Base-by-base conservation (phyloP, 2,797 vertebrate species). In the Enteromius treurensis region DNA sequence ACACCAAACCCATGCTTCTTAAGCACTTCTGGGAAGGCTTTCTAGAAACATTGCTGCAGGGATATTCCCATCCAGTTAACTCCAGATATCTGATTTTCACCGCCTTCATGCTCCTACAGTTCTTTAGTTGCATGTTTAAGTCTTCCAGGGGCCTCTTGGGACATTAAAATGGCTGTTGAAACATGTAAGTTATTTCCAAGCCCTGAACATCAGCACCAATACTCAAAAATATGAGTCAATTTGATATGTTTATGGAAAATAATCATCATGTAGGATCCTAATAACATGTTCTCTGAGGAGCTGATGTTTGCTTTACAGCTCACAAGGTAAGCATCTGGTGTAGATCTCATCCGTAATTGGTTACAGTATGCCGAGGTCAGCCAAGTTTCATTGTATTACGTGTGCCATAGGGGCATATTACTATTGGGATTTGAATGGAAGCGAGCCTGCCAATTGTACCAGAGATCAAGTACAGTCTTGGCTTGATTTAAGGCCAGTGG, bases 261-360 rank as follows among this genome's bases (percentile, higher is more conserved):
- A 79, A 51, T 67, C 77, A 67, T 79, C 45, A 51, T 79, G 45
- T 32, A 67, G 62, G 77, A 79, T 47, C 47, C 77, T 67, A 65
- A 79, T 79, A 79, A 67, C 77, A 67, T 67, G 55, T 37, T 37
- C 62, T 49, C 45, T 3, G n/a, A 80, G 29, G 10, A 83, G 69
- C 84, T 76, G 29, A 64, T 85, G 76, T 23, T 10, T 87, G 37
- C 53, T 64, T 47, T 76, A 77, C 64, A 64, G 2, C 67, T 73
- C 73, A 83, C 32, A 8, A 37, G 81, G 69, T 67, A 53, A 89
- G 91, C 91, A 92, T 91, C 91, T 93, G 90, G 87, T 85, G 85
- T 84, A 77, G 74, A 90, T 91, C 58, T 45, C 23, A 10, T 10
- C 34, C 32, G 49, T 89, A 91, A 93, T 91, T 88, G 87, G 89